Evolutionary conservation across 2,113 vertebrate genomes (phyloP).

Genomic region (Hemiscyllium ocellatum): DNA sequence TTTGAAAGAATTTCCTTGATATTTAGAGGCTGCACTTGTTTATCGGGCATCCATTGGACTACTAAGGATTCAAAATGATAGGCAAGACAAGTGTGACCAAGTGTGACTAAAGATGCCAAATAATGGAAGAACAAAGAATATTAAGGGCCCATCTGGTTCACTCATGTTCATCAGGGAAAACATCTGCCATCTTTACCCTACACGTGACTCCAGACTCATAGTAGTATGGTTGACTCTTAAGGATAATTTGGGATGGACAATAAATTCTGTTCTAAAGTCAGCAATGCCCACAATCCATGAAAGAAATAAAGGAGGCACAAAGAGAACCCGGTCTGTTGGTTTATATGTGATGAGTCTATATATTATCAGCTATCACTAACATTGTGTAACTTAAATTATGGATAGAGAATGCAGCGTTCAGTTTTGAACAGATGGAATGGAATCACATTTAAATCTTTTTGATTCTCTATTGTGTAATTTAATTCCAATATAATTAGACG

Average conservation of each 20-base stretch:
- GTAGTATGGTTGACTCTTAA: no score
- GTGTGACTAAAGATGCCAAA: not conserved
- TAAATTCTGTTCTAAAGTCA: no score
- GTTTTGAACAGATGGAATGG: not conserved
- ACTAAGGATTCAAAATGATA: not conserved
- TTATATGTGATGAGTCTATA: not conserved
- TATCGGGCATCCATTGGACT: not conserved
- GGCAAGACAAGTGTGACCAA: not conserved
- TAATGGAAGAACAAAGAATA: not conserved
- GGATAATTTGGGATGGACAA: no score
- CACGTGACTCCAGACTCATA: no score
- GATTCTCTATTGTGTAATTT: not conserved
- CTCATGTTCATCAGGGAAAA: no score
- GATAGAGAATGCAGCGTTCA: not conserved
- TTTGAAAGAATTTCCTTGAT: not conserved
- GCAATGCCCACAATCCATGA: no score
- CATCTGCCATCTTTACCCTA: no score
- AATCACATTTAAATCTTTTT: not conserved
- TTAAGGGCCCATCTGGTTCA: no score
- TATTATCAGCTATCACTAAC: not conserved
- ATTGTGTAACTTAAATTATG: not conserved
- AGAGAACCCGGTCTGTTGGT: no score
- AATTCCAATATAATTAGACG: constrained; percentile 1
- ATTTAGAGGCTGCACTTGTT: not conserved
- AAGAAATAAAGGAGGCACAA: no score